Evolutionary conservation across 2,888 invertebrate genomes (phyloP).

Genomic region (Euplexia lucipara): DNA sequence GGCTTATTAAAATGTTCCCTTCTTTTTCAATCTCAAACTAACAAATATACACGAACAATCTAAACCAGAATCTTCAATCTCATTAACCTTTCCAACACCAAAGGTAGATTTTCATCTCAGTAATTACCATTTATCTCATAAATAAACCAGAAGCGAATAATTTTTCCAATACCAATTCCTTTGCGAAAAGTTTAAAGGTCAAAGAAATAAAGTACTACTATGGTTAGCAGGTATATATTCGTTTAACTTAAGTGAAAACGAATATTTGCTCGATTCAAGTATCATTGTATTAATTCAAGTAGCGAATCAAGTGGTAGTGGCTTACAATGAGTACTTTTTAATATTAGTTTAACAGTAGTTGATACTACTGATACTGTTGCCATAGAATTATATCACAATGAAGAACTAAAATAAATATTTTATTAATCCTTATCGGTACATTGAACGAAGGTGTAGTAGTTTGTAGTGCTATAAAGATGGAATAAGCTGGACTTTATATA

Average conservation of each 20-base stretch:
- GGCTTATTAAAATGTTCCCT: background rate
- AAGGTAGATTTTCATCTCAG: conserved; percentile 28
- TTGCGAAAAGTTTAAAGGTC: conserved; percentile 19
- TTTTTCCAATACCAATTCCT: conserved; percentile 40
- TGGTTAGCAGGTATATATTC: background rate
- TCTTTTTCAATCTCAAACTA: background rate
- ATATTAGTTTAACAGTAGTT: background rate
- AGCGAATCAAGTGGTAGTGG: conserved; percentile 2
- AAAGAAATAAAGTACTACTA: conserved; percentile 11
- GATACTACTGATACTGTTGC: background rate
- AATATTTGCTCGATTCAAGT: conserved; percentile 7
- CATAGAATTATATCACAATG: background rate
- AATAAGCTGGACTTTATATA: too few species aligned
- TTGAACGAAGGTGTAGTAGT: too few species aligned
- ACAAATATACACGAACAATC: conserved; percentile 8
- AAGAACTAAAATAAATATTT: too few species aligned
- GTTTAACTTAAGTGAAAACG: background rate
- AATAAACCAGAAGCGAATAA: conserved; percentile 37
- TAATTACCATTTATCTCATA: conserved; percentile 49
- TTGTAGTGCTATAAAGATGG: too few species aligned
- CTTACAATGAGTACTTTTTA: background rate
- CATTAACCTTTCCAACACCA: conserved; percentile 28
- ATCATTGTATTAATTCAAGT: conserved; percentile 10
- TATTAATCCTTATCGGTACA: too few species aligned
- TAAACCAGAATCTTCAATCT: conserved; percentile 25